A percentile compares a stretch with the other conserved stretches of the same genome.
These are phyloP conservation scores for Gallinago stenura DNA, from an alignment of 2,797 vertebrate species.

Conservation along the genomic window DNA sequence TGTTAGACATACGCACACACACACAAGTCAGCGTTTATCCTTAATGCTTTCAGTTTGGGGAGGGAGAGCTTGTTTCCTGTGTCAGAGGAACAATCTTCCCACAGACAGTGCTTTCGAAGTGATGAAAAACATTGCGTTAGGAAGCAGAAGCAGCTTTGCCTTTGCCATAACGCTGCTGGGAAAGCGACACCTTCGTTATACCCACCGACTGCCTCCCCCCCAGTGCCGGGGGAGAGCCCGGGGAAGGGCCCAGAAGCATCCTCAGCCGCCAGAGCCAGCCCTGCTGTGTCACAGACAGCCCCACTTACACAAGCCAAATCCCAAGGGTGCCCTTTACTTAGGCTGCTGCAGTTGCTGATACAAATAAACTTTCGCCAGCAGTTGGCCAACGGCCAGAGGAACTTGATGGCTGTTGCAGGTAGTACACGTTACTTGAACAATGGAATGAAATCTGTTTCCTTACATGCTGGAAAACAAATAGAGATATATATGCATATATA, in stretches of 20 bases:
- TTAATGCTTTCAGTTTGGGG: neutral
- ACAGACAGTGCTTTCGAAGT: neutral
- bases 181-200: neutral
- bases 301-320: constrained; percentile 1
- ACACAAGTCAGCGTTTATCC: neutral
- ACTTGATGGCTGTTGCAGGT: neutral
- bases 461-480: neutral
- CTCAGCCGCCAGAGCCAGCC: neutral
- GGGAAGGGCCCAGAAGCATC: constrained; percentile 13
- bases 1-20: neutral
- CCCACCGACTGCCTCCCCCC: neutral
- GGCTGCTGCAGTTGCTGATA: neutral
- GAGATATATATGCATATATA: neutral
- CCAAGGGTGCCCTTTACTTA: constrained; percentile 10
- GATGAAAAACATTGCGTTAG: neutral
- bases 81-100: constrained; percentile 32
- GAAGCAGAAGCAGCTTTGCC: neutral
- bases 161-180: neutral
- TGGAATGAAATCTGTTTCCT: neutral
- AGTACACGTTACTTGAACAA: neutral
- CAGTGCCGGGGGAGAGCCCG: fast-evolving
- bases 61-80: constrained; percentile 7
- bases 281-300: neutral
- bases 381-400: constrained; percentile 19
- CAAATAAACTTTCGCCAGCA: constrained; percentile 27